These are phyloP conservation scores for Pitangus sulphuratus DNA, from an alignment of 2,797 vertebrate species.

Conservation along the genomic window DNA sequence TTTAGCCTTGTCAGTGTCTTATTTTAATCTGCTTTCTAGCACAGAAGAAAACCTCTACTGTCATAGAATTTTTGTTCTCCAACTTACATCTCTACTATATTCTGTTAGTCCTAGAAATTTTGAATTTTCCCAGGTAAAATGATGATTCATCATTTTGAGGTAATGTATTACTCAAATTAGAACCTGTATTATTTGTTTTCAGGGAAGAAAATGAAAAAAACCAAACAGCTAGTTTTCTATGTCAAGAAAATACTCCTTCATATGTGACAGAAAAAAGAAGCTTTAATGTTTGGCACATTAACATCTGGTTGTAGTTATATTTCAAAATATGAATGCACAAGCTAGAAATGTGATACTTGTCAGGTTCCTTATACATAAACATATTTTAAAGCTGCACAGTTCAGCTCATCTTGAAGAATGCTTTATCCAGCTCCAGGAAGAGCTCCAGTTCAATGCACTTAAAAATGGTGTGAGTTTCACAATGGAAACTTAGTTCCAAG, in stretches of 20 bases:
- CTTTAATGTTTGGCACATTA: neutral
- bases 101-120: neutral
- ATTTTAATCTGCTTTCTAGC: neutral
- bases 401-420: slow-evolving; percentile 5
- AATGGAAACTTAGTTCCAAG: neutral
- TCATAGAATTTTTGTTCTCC: neutral
- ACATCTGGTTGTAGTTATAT: neutral
- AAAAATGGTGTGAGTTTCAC: neutral
- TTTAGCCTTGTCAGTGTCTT: neutral
- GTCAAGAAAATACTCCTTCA: neutral
- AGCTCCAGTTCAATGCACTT: neutral
- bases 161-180: neutral
- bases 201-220: neutral
- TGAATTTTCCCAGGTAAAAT: neutral
- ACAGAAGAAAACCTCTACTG: fast-evolving
- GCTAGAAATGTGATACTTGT: neutral
- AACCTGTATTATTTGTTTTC: neutral
- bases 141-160: neutral
- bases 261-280: neutral
- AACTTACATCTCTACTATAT: neutral
- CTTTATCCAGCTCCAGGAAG: neutral
- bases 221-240: neutral
- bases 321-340: slow-evolving; percentile 8
- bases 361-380: neutral
- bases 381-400: slow-evolving; percentile 15